A percentile compares a stretch with the other conserved stretches of the same genome.
Evolutionary conservation across 1,140 invertebrate species (phyloP).

Genomic region (Hycleus phaleratus): DNA sequence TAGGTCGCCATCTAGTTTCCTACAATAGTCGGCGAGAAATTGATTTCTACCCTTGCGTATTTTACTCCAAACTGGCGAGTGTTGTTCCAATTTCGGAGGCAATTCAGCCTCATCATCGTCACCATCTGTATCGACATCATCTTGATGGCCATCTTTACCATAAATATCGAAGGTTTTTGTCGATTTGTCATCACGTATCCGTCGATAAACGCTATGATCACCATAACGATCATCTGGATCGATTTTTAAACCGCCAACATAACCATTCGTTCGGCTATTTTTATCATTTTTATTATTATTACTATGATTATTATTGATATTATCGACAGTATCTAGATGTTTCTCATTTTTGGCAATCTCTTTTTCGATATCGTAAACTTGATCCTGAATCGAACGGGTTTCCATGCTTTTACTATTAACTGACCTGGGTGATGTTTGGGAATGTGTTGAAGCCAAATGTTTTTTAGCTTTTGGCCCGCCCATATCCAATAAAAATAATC

Average conservation of each 20-base stretch:
- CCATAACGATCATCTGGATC: slow-evolving; percentile 36
- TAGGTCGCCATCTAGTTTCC: too few species aligned
- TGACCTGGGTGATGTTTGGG: slow-evolving; percentile 4
- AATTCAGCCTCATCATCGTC: slow-evolving; percentile 27
- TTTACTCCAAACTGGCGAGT: slow-evolving; percentile 39
- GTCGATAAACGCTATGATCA: slow-evolving; percentile 26
- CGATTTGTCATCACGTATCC: slow-evolving; percentile 19
- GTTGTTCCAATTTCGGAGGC: slow-evolving; percentile 31
- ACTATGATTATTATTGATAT: too few species aligned
- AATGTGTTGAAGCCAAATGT: not conserved
- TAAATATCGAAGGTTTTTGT: slow-evolving; percentile 10
- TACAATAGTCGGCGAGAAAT: too few species aligned
- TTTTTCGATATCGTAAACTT: slow-evolving; percentile 26
- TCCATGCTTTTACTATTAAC: slow-evolving; percentile 1
- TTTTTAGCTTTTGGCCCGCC: slow-evolving; percentile 43
- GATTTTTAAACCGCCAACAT: slow-evolving; percentile 8
- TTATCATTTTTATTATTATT: slow-evolving; percentile 22
- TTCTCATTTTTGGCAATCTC: slow-evolving; percentile 22
- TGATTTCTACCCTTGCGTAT: slow-evolving; percentile 35
- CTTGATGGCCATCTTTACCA: slow-evolving; percentile 18
- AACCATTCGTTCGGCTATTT: slow-evolving; percentile 8
- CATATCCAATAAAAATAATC: slow-evolving; percentile 60
- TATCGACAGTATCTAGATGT: slow-evolving; percentile 40
- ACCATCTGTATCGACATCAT: slow-evolving; percentile 14
- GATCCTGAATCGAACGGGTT: slow-evolving; percentile 14